These are phyloP conservation scores for Anadara kagoshimensis DNA, from an alignment of 1,140 invertebrate species.

Conservation along the genomic window DNA sequence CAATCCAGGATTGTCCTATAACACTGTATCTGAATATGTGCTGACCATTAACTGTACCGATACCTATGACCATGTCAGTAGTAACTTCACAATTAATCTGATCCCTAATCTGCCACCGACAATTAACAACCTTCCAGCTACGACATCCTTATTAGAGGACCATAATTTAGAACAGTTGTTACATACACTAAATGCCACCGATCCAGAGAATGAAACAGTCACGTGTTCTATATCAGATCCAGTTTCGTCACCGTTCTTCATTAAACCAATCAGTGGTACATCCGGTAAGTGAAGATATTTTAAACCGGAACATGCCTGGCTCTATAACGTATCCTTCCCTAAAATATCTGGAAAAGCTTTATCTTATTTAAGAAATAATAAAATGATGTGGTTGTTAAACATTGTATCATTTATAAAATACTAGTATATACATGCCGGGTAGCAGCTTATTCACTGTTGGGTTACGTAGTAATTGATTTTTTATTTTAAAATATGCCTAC, in stretches of 20 bases:
- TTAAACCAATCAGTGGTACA: too few relatives aligned
- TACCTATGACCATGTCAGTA: background rate
- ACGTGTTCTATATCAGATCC: background rate
- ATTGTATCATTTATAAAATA: too few relatives aligned
- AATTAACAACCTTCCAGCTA: slow-evolving; percentile 3
- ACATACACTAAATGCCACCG: background rate
- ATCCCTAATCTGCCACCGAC: background rate
- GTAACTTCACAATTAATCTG: background rate
- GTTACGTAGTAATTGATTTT: too few relatives aligned
- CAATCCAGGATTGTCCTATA: background rate
- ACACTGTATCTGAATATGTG: background rate
- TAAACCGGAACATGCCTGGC: too few relatives aligned
- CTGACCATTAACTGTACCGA: background rate
- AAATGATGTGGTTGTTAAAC: too few relatives aligned
- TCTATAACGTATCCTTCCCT: too few relatives aligned
- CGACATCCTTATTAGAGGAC: background rate
- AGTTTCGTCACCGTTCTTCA: background rate
- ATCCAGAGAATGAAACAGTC: background rate
- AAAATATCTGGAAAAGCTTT: too few relatives aligned
- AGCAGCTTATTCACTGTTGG: too few relatives aligned
- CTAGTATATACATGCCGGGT: too few relatives aligned
- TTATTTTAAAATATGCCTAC: too few relatives aligned
- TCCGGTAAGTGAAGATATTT: too few relatives aligned
- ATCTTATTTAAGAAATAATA: too few relatives aligned
- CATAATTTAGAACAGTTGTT: background rate